Evolutionary conservation across 2,888 invertebrate species (phyloP), one percentile per base, ranked within the genome.

Genomic region (Glyphotaelius pellucidus): DNA sequence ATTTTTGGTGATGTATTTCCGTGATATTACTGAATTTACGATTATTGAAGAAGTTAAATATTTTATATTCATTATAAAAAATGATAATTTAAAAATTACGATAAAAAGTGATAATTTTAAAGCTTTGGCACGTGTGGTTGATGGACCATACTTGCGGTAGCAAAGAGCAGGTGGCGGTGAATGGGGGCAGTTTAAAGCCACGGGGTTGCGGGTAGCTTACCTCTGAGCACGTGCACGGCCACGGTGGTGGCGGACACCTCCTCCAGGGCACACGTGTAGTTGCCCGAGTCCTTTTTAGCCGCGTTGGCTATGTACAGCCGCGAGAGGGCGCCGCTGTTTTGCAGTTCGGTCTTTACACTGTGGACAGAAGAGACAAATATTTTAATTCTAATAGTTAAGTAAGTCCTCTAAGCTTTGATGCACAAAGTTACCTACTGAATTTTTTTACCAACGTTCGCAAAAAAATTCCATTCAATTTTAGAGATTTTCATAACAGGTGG

Each of bases 221-320:
- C 98, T 96, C 98, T 97, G 90, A 98, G 96, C 90, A 98, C 98
- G 95, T 98, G 98, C 90, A 98, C 98, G 90, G 97, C 96, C 86
- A 98, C 97, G 42, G 97, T 97, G 87, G 97, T 97, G 83, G 97
- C 96, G 38, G 98, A 97, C 92, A 97, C 97, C 93, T 97, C 97
- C 90, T 97, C 97, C 93, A 98, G 95, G 80, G 97, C 96, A 94
- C 98, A 98, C 92, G 98, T 97, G 95, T 98, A 98, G 95, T 98
- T 98, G 80, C 98, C 98, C 79, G 98, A 97, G 94, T 98, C 98
- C 93, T 97, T 97, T 94, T 97, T 96, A 94, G 97, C 97, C 90
- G 98, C 98, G 95, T 98, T 98, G 91, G 98, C 98, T 94, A 98
- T 98, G 95, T 98, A 98, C 93, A 98, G 96, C 91, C 97, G 96